A percentile compares a stretch with the other conserved stretches of the same genome.
These are phyloP conservation scores for Euura saliciscinereae DNA, from an alignment of 1,140 invertebrate species.

Conservation along the genomic window DNA sequence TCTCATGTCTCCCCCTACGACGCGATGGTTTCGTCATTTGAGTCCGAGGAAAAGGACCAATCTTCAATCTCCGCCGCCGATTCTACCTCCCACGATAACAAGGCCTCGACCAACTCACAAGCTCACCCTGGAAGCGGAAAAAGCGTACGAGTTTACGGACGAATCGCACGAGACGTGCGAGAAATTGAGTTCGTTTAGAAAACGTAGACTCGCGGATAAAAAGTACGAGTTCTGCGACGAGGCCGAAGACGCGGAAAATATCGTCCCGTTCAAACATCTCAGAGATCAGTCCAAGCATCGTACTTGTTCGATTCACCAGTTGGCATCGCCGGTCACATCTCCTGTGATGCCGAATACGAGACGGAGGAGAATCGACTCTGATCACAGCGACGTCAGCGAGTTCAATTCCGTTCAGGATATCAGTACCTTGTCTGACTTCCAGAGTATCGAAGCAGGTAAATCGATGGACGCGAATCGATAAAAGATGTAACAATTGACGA, in stretches of 20 bases:
- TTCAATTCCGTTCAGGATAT: constrained; percentile 41
- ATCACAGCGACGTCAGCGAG: constrained; percentile 54
- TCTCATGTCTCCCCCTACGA: constrained; percentile 52
- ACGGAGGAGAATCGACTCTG: constrained; percentile 51
- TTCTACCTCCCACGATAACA: constrained; percentile 31
- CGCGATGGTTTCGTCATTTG: constrained; percentile 46
- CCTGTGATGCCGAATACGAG: constrained; percentile 46
- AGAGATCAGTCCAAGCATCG: constrained; percentile 52
- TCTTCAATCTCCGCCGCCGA: constrained; percentile 48
- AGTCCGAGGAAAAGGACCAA: constrained; percentile 47
- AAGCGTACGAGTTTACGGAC: constrained; percentile 85
- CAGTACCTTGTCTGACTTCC: constrained; percentile 32
- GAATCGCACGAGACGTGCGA: constrained; percentile 80
- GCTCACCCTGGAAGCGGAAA: constrained; percentile 65
- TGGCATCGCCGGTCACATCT: constrained; percentile 45
- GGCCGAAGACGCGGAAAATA: constrained; percentile 80
- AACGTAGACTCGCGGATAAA: constrained; percentile 84
- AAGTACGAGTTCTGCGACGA: constrained; percentile 88
- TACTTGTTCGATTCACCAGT: constrained; percentile 47
- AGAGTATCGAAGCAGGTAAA: constrained; percentile 41
- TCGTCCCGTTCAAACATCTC: constrained; percentile 73
- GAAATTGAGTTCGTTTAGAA: constrained; percentile 81
- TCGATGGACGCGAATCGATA: background rate
- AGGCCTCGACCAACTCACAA: constrained; percentile 52
- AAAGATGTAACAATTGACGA: background rate